Evolutionary conservation across 2,797 vertebrate species (phyloP).

Genomic region (Limosa lapponica): DNA sequence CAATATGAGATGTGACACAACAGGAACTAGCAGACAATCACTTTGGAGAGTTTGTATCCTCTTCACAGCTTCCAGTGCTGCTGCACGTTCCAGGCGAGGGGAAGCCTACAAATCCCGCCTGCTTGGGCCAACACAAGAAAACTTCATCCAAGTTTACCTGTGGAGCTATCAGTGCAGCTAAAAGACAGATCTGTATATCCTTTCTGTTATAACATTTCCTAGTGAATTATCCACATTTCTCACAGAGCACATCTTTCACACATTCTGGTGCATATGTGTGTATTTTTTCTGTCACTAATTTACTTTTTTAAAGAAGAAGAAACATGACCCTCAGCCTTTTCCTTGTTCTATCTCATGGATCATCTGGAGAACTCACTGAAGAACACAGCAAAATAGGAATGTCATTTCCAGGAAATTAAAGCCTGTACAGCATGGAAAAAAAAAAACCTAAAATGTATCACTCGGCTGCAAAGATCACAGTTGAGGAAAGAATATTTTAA

Average conservation of each 20-base stretch:
- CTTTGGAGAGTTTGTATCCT: background rate
- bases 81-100: fast-evolving
- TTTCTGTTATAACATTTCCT: background rate
- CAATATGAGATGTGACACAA: too few species aligned
- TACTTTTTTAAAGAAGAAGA: background rate
- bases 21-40: too few species aligned
- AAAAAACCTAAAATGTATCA: background rate
- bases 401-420: background rate
- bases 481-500: background rate
- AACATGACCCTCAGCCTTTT: background rate
- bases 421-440: background rate
- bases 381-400: background rate
- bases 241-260: background rate
- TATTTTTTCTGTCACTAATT: background rate
- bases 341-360: background rate
- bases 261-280: background rate
- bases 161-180: background rate
- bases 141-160: background rate
- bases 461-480: background rate
- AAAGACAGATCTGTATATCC: background rate
- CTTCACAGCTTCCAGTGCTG: background rate
- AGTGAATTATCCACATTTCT: background rate
- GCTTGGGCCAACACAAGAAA: background rate
- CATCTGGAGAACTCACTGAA: background rate
- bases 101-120: background rate